Conservation (phyloP, 1,140 invertebrate genomes). For the Drosophila ananassae region DNA sequence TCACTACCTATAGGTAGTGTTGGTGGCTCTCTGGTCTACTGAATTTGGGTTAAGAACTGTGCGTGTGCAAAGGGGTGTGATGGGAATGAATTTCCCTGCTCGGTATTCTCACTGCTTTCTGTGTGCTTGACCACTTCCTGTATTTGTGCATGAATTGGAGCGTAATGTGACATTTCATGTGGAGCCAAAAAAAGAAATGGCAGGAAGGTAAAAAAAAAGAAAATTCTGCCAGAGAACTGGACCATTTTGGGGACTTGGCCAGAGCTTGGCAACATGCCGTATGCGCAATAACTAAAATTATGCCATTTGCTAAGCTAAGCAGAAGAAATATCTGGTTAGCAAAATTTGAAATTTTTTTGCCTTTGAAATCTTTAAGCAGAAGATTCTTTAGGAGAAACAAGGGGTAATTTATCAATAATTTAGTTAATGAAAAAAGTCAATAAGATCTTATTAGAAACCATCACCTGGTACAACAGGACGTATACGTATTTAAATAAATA, state of each 20-base stretch:
- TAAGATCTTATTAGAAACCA: too few relatives aligned
- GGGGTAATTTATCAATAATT: too few relatives aligned
- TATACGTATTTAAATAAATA: too few relatives aligned
- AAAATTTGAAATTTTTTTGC: not conserved
- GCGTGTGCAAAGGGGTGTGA: conserved; percentile 6
- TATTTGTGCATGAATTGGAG: conserved; percentile 73
- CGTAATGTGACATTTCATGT: conserved; percentile 77
- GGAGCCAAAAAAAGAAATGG: conserved; percentile 21
- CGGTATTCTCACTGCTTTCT: conserved; percentile 14
- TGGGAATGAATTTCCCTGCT: conserved; percentile 18
- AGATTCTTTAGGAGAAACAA: too few relatives aligned
- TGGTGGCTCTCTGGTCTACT: conserved; percentile 12
- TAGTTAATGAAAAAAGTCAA: too few relatives aligned
- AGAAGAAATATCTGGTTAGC: not conserved
- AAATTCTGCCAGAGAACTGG: not conserved
- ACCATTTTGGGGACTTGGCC: conserved; percentile 11
- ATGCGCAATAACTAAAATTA: conserved; percentile 59
- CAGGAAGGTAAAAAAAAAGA: conserved; percentile 17
- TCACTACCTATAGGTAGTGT: not conserved
- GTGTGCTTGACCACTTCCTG: conserved; percentile 69
- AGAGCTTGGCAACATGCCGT: conserved; percentile 46
- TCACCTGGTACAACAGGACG: too few relatives aligned
- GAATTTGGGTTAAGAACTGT: conserved; percentile 73
- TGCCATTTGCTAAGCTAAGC: conserved; percentile 8
- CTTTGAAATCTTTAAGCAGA: not conserved